phyloP scores from a whole-genome alignment of 2,113 vertebrate genomes.

The Genyomyrus donnyi region DNA sequence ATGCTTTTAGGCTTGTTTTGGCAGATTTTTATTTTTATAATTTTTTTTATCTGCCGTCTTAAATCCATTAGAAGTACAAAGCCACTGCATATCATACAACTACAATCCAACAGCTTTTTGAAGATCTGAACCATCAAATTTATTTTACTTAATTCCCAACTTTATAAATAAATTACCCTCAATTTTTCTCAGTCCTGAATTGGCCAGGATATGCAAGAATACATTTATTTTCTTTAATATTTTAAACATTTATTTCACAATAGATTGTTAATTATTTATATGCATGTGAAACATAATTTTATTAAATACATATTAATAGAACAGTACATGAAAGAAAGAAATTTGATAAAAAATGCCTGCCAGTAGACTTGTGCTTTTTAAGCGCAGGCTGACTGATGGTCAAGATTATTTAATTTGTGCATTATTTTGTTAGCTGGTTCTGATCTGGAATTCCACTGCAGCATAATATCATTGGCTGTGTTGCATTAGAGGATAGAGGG shows the following conservation, averaged over 20 bases:
- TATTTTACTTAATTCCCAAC: not conserved
- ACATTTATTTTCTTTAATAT: not conserved
- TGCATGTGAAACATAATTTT: not conserved
- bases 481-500: not conserved
- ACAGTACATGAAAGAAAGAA: not conserved
- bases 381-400: not conserved
- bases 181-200: not conserved
- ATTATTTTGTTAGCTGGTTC: not conserved
- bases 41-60: not conserved
- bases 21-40: not conserved
- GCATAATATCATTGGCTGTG: not conserved
- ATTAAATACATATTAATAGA: not conserved
- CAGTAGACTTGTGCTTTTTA: not conserved
- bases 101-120: not conserved
- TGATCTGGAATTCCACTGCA: not conserved
- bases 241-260: not conserved
- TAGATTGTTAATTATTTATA: not conserved
- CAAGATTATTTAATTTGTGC: not conserved
- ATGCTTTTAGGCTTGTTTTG: constrained; percentile 1
- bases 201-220: not conserved
- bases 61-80: not conserved
- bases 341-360: not conserved
- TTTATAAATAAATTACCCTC: not conserved
- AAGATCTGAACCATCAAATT: not conserved
- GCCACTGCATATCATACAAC: not conserved